Evolutionary conservation across 2,888 invertebrate genomes (phyloP).

Genomic region (Tromatobia lineatoria): DNA sequence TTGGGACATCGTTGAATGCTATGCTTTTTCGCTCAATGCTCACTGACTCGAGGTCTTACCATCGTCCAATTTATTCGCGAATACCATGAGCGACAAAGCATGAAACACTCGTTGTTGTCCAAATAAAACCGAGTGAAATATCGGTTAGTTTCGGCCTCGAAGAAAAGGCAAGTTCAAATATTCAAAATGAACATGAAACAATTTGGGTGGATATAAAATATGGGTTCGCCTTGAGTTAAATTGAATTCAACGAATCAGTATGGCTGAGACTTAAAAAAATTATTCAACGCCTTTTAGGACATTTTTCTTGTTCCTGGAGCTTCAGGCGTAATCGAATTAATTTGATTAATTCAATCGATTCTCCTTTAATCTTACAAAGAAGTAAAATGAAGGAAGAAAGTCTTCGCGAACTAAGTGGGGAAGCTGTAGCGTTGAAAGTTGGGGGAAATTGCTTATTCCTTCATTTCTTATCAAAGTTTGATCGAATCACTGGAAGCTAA

Average conservation of each 20-base stretch:
- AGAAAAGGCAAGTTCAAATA: neutral
- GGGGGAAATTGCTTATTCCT: neutral
- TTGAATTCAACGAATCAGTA: neutral
- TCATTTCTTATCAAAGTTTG: slow-evolving; percentile 1
- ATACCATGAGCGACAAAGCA: neutral
- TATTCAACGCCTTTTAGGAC: neutral
- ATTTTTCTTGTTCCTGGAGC: neutral
- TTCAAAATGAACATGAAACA: neutral
- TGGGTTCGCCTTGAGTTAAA: neutral
- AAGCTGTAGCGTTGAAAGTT: neutral
- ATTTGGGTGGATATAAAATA: neutral
- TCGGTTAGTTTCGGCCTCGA: neutral
- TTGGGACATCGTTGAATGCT: slow-evolving; percentile 22
- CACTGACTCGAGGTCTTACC: neutral
- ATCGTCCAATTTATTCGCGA: neutral
- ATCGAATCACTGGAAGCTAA: neutral
- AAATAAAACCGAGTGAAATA: slow-evolving; percentile 2
- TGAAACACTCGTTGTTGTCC: neutral
- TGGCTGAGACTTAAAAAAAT: neutral
- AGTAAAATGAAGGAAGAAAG: neutral
- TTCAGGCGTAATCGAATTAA: neutral
- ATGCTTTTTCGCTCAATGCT: slow-evolving; percentile 21
- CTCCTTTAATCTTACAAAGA: neutral
- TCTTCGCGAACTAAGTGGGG: neutral
- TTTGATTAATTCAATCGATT: neutral